Base-by-base conservation (phyloP, 2,888 invertebrate genomes). In the Plebejus anna region DNA sequence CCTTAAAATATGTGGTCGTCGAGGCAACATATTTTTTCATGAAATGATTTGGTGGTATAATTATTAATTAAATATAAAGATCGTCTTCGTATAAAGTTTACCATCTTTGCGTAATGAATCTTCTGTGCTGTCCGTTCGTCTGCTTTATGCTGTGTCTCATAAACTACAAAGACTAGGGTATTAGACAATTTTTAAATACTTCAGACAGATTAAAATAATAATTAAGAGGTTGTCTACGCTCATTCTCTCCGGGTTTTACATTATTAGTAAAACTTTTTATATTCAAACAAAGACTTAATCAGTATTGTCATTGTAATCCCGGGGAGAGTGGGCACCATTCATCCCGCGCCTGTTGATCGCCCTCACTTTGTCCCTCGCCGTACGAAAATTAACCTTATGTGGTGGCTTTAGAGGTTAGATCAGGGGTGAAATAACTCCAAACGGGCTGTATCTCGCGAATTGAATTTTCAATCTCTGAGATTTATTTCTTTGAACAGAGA, bases 311-410 rank as follows among this genome's bases (percentile, higher is more conserved):
- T 55, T 55, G 55, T 55, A 22, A 0, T 28, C 61, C 22, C 22
- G 61, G 9, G 61, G 11, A 61, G 59, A 11, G 22, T 22, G 61
- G 28, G 28, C 28, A 22, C 59, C 57, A 59, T 59, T 59, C 59
- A 59, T n/a, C n/a, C 59, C 61, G 61, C 59, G 59, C 61, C 61
- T 61, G 61, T 61, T 61, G 61, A 61, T 61, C 61, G 28, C 9
- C 28, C 11, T 55, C 55, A 47, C n/a, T 61, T 61, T 61, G 7
- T 7, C 11, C 22, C 61, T 0, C 0, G 3, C 22, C 16, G 55
- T 4, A 55, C 16, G 55, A 55, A 55, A 55, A 4, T 55, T 13
- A 16, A 4, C 55, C 16, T 55, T 55, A 55, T 4, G 4, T 55
- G 4, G 16, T 16, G 59, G n/a, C 59, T n/a, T 7, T 59, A 59